Evolutionary conservation across 2,888 invertebrate genomes (phyloP).

Genomic region (Phrixothrix hirtus): DNA sequence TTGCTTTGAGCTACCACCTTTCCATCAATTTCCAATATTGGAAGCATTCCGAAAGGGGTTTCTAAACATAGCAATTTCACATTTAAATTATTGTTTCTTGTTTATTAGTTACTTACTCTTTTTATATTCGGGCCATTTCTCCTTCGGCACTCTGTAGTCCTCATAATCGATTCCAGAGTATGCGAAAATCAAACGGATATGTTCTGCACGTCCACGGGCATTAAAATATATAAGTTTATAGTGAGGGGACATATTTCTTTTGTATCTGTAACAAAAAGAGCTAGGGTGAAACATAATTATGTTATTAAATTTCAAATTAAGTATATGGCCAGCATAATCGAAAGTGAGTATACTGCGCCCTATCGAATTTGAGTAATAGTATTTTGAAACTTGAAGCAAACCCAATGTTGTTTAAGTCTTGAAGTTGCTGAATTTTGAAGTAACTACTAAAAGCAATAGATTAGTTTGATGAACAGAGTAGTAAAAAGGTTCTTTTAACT

Average conservation of each 20-base stretch:
- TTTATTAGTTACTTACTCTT: conserved; percentile 54
- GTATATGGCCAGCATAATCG: no score
- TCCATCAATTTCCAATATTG: conserved; percentile 64
- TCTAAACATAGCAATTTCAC: conserved; percentile 48
- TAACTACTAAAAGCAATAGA: no score
- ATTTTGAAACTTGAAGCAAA: no score
- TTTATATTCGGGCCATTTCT: conserved; percentile 60
- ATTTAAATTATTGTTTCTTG: not conserved
- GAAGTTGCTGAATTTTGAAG: not conserved
- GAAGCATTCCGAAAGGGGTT: conserved; percentile 63
- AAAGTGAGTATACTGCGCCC: no score
- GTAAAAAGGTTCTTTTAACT: no score
- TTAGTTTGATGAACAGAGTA: no score
- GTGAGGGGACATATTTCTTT: conserved; percentile 41
- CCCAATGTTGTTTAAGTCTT: no score
- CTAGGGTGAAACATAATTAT: conserved; percentile 4
- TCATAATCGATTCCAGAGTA: conserved; percentile 61
- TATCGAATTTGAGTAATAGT: not conserved
- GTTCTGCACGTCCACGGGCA: conserved; percentile 62
- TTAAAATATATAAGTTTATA: conserved; percentile 65
- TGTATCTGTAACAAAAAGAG: conserved; percentile 28
- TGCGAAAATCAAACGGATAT: conserved; percentile 62
- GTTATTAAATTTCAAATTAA: no score
- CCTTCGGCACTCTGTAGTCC: conserved; percentile 60
- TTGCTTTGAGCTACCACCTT: conserved; percentile 60